Conservation (phyloP, 2,797 vertebrate species). For the Chaunax sp. region DNA sequence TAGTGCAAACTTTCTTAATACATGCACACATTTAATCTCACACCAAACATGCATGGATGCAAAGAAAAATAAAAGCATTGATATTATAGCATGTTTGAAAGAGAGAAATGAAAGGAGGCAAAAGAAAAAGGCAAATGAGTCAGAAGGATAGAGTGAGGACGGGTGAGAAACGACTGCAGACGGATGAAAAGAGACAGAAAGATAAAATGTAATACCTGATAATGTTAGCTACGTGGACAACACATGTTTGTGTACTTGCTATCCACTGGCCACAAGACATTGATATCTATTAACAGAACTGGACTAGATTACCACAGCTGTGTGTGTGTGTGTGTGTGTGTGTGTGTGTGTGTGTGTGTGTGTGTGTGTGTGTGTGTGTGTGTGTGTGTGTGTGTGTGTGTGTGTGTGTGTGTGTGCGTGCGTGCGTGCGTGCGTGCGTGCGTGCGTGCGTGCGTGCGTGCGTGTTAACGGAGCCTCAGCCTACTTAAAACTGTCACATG, state of each 20-base stretch:
- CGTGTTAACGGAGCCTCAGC: conserved; percentile 56
- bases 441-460: background rate
- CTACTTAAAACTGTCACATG: conserved; percentile 72
- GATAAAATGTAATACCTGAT: conserved; percentile 67
- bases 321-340: conserved; percentile 38
- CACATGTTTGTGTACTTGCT: conserved; percentile 76
- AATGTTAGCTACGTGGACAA: conserved; percentile 70
- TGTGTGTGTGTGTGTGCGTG: too few relatives aligned
- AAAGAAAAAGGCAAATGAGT: conserved; percentile 1
- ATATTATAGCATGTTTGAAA: too few relatives aligned
- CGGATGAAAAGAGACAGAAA: conserved; percentile 37
- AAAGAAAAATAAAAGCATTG: too few relatives aligned
- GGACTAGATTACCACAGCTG: conserved; percentile 68
- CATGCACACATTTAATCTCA: background rate
- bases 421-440: too few relatives aligned
- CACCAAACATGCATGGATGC: too few relatives aligned
- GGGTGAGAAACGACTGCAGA: conserved; percentile 22
- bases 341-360: conserved; percentile 9
- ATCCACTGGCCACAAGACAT: conserved; percentile 68
- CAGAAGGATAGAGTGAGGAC: conserved; percentile 10
- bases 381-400: too few relatives aligned
- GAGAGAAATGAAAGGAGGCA: background rate
- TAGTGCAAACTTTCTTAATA: too few relatives aligned
- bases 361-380: background rate
- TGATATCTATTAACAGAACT: conserved; percentile 64